A percentile compares a stretch with the other conserved stretches of the same genome.
Conservation (phyloP, 2,113 vertebrate species). For the Sinocyclocheilus maitianheensis region DNA sequence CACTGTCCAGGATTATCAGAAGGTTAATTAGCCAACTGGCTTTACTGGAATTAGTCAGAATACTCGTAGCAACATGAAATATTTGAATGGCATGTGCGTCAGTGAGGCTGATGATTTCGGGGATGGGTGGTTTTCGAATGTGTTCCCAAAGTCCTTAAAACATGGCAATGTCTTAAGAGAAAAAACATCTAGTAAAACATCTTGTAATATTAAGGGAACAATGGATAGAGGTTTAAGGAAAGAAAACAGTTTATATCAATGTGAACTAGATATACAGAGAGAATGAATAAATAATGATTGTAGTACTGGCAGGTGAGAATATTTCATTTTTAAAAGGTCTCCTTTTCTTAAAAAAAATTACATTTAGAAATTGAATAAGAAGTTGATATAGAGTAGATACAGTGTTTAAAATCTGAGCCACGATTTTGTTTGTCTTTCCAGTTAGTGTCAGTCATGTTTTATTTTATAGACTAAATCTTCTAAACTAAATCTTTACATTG, state of each 20-base stretch:
- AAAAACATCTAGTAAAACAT: background rate
- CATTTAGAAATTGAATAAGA: background rate
- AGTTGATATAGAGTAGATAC: background rate
- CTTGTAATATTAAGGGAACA: slow-evolving; percentile 36
- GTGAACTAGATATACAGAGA: slow-evolving; percentile 22
- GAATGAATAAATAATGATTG: slow-evolving; percentile 15
- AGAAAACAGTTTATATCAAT: background rate
- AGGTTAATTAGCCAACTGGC: slow-evolving; percentile 26
- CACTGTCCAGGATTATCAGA: background rate
- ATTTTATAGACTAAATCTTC: slow-evolving; percentile 31
- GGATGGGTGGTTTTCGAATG: slow-evolving; percentile 27
- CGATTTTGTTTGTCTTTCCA: background rate
- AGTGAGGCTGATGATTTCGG: background rate
- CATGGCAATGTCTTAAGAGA: slow-evolving; percentile 18
- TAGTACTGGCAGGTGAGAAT: slow-evolving; percentile 9
- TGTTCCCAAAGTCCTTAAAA: slow-evolving; percentile 23
- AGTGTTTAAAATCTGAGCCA: slow-evolving; percentile 9
- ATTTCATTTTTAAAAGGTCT: background rate
- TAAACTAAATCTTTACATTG: slow-evolving; percentile 27
- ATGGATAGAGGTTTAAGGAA: slow-evolving; percentile 30
- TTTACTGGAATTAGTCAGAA: slow-evolving; percentile 29
- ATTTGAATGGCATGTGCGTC: slow-evolving; percentile 11
- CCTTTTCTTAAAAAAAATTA: background rate
- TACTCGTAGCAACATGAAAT: slow-evolving; percentile 12
- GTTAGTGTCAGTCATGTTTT: slow-evolving; percentile 12